Evolutionary conservation across 2,113 vertebrate species (phyloP), one percentile per base, ranked within the genome.

Genomic region (Poicephalus gulielmi): DNA sequence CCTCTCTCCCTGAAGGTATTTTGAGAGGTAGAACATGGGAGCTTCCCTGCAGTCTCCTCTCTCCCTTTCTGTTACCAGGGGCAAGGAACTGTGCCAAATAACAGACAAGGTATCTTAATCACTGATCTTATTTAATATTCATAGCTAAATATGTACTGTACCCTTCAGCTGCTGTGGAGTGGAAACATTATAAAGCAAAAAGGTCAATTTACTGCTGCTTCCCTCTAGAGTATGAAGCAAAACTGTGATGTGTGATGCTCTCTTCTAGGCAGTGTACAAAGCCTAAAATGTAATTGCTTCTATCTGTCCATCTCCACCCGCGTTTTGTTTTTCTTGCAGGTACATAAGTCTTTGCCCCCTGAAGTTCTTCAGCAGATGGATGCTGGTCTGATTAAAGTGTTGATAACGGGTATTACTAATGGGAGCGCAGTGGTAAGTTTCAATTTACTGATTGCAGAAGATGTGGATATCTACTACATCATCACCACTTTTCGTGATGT

Each of bases 381-480:
- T 62, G 86, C 97, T 2, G 97, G 97, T 4, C 66, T 94, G 74
- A 94, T 99, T 79, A 96, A 91, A 71, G 83, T 99, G 39, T 70
- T 97, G 75, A 82, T 99, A 88, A 97, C 7, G 1, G 28, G 92
- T 44, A 68, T 99, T 37, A 90, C 93, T 64, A 94, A 66, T 0
- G 99, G 98, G 74, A 99, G 98, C 10, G 87, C 99, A 5, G 95
- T 98, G 63, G 97, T 98, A 39, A 94, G 92, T 53, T 98, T 99
- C 60, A 67, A 23, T 55, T 31, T 99, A n/a, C 91, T 98, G 87
- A 73, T 98, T 50, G 70, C 68, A 9, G 83, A 93, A 17, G 96
- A 73, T 44, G 41, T 95, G 97, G 94, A 91, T 30, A 95, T 97
- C 82, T 43, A 5, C 22, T 94, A 89, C 2, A 92, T 98, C 90